Base-by-base conservation (phyloP, 37 sponge, comb jelly and placozoan genomes). In the Ephydatia muelleri region DNA sequence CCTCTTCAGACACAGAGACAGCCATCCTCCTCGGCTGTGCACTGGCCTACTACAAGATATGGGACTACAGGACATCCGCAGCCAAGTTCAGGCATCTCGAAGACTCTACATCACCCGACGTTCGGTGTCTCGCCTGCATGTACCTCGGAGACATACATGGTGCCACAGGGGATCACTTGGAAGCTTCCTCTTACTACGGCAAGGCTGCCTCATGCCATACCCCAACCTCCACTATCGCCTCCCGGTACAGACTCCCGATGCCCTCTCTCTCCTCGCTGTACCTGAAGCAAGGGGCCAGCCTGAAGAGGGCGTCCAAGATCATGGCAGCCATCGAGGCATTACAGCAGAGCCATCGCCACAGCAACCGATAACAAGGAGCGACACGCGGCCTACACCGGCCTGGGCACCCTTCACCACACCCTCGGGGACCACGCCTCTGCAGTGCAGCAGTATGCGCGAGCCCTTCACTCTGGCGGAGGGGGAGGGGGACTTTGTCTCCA, bases 331-430 rank as follows among this genome's bases (percentile, higher is more conserved):
- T 91, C 22, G 73, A 68, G 12, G 75, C 81, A 0, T n/a, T 91
- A 83, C 76, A 73, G 57, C 26, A 72, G 36, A 27, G 92, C 88
- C 43, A 87, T 82, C 21, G 73, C 75, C 64, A 64, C 29, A 3
- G 72, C 38, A 3, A 69, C 36, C 25, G 11, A 38, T 1, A 64
- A 32, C 38, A 77, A 49, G 39, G 94, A 93, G 39, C 48, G 77
- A 29, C 80, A 87, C 22, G 33, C 91, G 28, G 88, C 91, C 36
- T 73, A 76, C 30, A 82, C 82, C 9, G 72, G 75, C 57, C 76
- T 90, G 32, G 94, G 94, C 6, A 93, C 90, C 73, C 87, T 90
- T 14, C 76, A 71, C 39, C 94, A 93, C 39, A 78, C 67, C 25
- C 23, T 90, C 8, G 88, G 88, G 13, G 91, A 93, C 32, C 83